Percentiles rank a stretch among this genome's conserved stretches.
These are phyloP conservation scores for Bubo bubo DNA, from an alignment of 2,113 vertebrate genomes.

Conservation along the genomic window DNA sequence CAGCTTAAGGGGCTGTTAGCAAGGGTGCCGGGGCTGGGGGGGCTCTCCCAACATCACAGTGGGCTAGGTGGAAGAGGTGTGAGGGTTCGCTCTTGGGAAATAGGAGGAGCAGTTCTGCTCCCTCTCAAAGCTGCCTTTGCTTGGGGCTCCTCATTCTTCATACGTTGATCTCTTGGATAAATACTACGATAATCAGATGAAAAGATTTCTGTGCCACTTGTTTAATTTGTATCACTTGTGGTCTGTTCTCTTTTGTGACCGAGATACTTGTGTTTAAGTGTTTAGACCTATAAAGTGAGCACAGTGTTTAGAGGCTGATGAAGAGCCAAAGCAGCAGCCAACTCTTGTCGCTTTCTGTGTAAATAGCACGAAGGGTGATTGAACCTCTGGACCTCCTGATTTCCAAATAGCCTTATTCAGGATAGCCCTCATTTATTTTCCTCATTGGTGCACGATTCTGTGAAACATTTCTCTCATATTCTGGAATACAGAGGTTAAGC, in stretches of 20 bases:
- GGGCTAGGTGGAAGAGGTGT: background rate
- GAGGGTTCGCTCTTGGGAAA: background rate
- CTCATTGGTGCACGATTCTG: background rate
- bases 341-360: background rate
- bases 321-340: background rate
- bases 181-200: background rate
- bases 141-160: background rate
- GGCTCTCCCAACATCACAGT: background rate
- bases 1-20: background rate
- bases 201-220: background rate
- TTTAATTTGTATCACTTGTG: background rate
- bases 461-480: background rate
- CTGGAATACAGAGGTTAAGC: background rate
- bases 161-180: background rate
- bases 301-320: background rate
- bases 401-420: background rate
- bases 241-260: background rate
- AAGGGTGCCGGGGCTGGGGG: background rate
- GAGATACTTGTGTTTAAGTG: background rate
- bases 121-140: background rate
- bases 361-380: background rate
- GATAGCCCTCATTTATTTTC: background rate
- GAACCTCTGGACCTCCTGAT: background rate
- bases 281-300: background rate
- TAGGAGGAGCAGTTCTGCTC: background rate